These are phyloP conservation scores for Sinocyclocheilus grahami DNA, from an alignment of 2,113 vertebrate species.

Conservation along the genomic window DNA sequence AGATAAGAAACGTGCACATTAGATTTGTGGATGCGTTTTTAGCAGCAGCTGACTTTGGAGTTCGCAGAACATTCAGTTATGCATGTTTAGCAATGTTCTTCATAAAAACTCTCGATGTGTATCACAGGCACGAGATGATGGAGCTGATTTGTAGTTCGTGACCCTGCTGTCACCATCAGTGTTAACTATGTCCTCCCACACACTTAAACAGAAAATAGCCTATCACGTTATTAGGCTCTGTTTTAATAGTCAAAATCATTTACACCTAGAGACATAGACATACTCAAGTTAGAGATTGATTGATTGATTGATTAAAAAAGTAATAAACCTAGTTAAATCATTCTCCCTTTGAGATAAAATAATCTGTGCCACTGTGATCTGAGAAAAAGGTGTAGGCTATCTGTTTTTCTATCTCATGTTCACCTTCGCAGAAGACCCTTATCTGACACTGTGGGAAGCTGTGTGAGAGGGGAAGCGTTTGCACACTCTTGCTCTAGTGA, in stretches of 20 bases:
- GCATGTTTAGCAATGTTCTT: neutral
- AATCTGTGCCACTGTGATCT: neutral
- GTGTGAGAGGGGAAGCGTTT: constrained; percentile 7
- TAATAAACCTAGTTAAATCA: neutral
- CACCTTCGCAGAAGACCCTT: neutral
- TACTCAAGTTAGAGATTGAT: neutral
- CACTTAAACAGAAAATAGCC: neutral
- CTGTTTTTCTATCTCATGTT: constrained; percentile 5
- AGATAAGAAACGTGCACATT: neutral
- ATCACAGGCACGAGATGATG: neutral
- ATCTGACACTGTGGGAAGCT: neutral
- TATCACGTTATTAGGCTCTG: neutral
- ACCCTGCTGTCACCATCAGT: neutral
- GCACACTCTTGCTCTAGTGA: neutral
- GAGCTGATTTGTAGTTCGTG: neutral
- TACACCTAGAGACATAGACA: neutral
- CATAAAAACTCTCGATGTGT: neutral
- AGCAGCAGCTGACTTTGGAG: neutral
- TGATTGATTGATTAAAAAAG: neutral
- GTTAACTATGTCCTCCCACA: neutral
- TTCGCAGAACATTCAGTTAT: neutral
- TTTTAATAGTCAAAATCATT: neutral
- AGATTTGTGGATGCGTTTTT: neutral
- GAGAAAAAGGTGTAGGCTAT: neutral
- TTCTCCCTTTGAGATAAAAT: neutral